Base-by-base conservation (phyloP, 2,888 invertebrate genomes). In the Euplagia quadripunctaria region DNA sequence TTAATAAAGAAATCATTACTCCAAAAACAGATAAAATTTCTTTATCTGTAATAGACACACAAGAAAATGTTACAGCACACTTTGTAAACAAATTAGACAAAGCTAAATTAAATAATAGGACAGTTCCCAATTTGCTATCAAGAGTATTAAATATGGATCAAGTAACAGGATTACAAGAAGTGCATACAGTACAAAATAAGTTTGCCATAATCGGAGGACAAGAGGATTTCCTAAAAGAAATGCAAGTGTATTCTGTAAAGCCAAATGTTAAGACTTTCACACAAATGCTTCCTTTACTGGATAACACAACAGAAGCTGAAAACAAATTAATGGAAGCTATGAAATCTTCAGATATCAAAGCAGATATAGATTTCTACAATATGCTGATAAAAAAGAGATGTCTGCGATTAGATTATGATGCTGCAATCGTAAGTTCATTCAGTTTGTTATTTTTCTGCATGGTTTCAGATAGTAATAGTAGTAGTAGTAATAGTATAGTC, bases 331-430 rank as follows among this genome's bases (percentile, higher is more conserved):
- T 99, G 8, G 91, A 92, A 70, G 91, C 94, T 72, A 97, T 98
- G 91, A 96, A 96, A 73, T 91, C 93, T 76, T 92, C 93, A 64
- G 94, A 96, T 14, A 89, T 98, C 0, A 96, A 96, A 83, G 96
- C 97, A 3, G 98, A 99, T 92, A 96, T 98, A 73, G 97, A 97
- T 89, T 98, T 99, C 90, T 98, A 97, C 87, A 99, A 99, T 91
- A 97, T 97, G 94, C 95, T 99, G 14, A 98, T 99, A 71, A 98
- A 98, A 87, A 98, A 97, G 88, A 96, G 98, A 74, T 97, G 97
- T 87, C 93, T 97, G 86, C 95, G 98, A 80, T 94, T 91, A 74
- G 97, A 98, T 88, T 97, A 97, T 89, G 94, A 96, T 70, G 96
- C 96, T 82, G 98, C 98, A 17, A 97, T 96, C 93, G 97, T 98